phyloP scores from a whole-genome alignment of 1,140 invertebrate species.

The Protaetia brevitarsis region DNA sequence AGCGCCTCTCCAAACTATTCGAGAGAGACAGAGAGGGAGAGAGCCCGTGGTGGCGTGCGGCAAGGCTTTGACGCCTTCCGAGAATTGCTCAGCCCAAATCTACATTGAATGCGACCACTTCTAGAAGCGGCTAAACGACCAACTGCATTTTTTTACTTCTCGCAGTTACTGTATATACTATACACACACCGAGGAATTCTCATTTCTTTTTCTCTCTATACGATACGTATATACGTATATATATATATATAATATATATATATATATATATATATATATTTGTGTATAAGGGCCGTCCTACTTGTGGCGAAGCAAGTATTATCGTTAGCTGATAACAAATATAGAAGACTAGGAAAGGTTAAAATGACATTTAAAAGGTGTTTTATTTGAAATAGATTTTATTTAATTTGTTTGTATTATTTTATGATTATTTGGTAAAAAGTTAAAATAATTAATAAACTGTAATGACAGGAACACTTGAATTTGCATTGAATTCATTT shows the following conservation, averaged over 20 bases:
- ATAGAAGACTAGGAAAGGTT: too few species aligned
- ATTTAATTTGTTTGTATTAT: not conserved
- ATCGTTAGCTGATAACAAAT: not conserved
- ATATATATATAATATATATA: not conserved
- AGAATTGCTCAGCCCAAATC: conserved; percentile 36
- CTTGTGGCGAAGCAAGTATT: not conserved
- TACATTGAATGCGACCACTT: conserved; percentile 35
- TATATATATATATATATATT: not conserved
- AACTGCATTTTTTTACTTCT: conserved; percentile 22
- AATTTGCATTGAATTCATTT: too few species aligned
- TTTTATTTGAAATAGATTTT: too few species aligned
- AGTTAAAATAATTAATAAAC: too few species aligned
- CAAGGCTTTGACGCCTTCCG: conserved; percentile 37
- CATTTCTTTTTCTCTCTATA: conserved; percentile 19
- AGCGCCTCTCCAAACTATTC: not conserved
- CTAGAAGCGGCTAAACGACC: conserved; percentile 30
- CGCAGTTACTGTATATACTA: conserved; percentile 21
- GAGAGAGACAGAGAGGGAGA: too few species aligned
- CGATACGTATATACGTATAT: not conserved
- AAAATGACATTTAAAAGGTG: too few species aligned
- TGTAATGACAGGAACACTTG: too few species aligned
- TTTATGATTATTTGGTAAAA: not conserved
- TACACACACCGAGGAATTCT: conserved; percentile 1
- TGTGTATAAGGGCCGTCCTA: not conserved
- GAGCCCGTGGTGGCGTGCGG: conserved; percentile 30